A percentile compares a stretch with the other conserved stretches of the same genome.
Conservation (phyloP, 2,888 invertebrate genomes). For the Auanema freiburgensis region DNA sequence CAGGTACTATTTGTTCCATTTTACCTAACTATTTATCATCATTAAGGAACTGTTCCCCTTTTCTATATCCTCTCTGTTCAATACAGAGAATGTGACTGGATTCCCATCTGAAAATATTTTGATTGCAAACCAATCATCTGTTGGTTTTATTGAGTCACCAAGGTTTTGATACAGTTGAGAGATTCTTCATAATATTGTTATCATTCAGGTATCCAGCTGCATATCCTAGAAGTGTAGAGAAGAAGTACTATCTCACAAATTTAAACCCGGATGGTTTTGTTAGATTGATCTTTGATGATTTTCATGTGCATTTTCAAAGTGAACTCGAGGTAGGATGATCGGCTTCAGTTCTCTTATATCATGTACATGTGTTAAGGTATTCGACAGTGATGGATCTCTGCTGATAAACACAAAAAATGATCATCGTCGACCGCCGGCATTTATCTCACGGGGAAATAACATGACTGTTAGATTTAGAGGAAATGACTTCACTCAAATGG, state of each 20-base stretch:
- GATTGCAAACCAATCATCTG: constrained; percentile 23
- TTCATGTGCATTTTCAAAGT: constrained; percentile 42
- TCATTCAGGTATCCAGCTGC: constrained; percentile 37
- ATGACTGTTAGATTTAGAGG: constrained; percentile 40
- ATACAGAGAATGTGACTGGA: constrained; percentile 30
- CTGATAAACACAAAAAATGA: constrained; percentile 31
- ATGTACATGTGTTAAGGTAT: constrained; percentile 26
- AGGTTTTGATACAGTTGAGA: constrained; percentile 11
- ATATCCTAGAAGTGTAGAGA: constrained; percentile 38
- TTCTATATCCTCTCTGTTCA: constrained; percentile 12
- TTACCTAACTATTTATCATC: background rate
- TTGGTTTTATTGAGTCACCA: constrained; percentile 38
- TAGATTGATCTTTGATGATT: constrained; percentile 46
- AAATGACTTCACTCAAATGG: constrained; percentile 33
- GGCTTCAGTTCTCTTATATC: background rate
- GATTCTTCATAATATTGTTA: background rate
- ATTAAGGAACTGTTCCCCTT: constrained; percentile 21
- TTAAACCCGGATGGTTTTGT: constrained; percentile 34
- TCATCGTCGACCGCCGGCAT: constrained; percentile 40
- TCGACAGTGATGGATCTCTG: constrained; percentile 39
- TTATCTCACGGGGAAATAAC: constrained; percentile 30
- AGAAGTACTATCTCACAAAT: constrained; percentile 48
- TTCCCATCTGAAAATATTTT: constrained; percentile 15
- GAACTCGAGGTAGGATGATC: constrained; percentile 12
- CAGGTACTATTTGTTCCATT: constrained; percentile 6